Evolutionary conservation across 2,888 invertebrate species (phyloP).

Genomic region (Tetropium fuscum): DNA sequence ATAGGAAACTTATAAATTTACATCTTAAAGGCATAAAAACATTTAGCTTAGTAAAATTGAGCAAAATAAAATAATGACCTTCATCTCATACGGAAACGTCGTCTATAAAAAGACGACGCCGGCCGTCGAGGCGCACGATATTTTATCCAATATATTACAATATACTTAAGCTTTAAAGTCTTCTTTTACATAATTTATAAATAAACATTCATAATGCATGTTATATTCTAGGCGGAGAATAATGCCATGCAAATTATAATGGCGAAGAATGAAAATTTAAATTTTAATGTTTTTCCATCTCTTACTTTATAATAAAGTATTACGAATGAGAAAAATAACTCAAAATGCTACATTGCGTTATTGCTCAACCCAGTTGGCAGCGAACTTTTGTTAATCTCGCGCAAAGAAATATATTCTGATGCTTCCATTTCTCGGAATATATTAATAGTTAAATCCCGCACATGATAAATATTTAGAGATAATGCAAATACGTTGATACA

Average conservation of each 20-base stretch:
- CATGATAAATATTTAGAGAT: too few species aligned
- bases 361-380: background rate
- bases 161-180: constrained; percentile 61
- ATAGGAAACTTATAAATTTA: constrained; percentile 52
- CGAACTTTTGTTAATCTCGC: too few species aligned
- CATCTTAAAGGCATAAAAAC: constrained; percentile 53
- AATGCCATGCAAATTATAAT: constrained; percentile 63
- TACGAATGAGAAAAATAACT: constrained; percentile 12
- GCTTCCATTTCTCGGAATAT: too few species aligned
- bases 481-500: too few species aligned
- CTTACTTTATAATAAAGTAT: constrained; percentile 49
- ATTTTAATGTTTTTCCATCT: constrained; percentile 61
- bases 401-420: too few species aligned
- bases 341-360: background rate
- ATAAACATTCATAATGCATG: constrained; percentile 67
- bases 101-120: constrained; percentile 49
- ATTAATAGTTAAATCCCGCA: too few species aligned
- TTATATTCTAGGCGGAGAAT: constrained; percentile 61
- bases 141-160: constrained; percentile 62
- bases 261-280: constrained; percentile 61
- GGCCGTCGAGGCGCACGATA: constrained; percentile 50
- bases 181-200: constrained; percentile 66
- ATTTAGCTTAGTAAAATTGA: constrained; percentile 53
- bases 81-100: constrained; percentile 51
- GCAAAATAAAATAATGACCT: constrained; percentile 53